Evolutionary conservation across 1,140 invertebrate genomes (phyloP).

Genomic region (Platorchestia sp.): DNA sequence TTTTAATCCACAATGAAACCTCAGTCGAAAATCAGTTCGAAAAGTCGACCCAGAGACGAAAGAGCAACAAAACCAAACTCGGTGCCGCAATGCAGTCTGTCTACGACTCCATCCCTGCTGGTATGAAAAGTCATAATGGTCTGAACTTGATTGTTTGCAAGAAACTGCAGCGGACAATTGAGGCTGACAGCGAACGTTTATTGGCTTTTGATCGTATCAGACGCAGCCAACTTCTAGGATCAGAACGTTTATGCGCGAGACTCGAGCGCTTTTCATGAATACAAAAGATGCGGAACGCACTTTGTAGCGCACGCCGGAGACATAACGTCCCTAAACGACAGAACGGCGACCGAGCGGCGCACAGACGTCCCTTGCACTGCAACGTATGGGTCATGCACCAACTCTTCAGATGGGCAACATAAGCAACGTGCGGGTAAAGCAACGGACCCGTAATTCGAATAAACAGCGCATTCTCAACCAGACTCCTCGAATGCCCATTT

Average conservation of each 20-base stretch:
- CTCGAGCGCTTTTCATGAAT: conserved; percentile 38
- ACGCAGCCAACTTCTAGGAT: conserved; percentile 30
- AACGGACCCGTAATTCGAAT: not conserved
- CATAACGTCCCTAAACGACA: not conserved
- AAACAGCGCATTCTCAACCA: not conserved
- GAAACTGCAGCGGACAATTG: conserved; percentile 12
- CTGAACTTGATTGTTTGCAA: conserved; percentile 25
- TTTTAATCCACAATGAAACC: not conserved
- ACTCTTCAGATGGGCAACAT: not conserved
- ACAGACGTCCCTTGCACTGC: not conserved
- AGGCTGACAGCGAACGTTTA: conserved; percentile 28
- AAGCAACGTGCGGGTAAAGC: not conserved
- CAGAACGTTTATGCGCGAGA: conserved; percentile 35
- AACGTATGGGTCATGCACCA: not conserved
- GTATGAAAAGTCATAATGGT: conserved; percentile 9
- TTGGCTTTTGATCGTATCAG: conserved; percentile 24
- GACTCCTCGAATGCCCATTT: no score
- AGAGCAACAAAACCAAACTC: not conserved
- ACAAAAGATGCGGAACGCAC: not conserved
- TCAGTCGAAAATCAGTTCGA: not conserved
- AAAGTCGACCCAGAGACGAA: not conserved
- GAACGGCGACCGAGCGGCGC: not conserved
- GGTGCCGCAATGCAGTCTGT: not conserved
- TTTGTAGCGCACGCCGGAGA: not conserved
- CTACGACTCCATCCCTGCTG: not conserved